These are phyloP conservation scores for Trissolcus japonicus DNA, from an alignment of 2,888 invertebrate species.

Conservation along the genomic window DNA sequence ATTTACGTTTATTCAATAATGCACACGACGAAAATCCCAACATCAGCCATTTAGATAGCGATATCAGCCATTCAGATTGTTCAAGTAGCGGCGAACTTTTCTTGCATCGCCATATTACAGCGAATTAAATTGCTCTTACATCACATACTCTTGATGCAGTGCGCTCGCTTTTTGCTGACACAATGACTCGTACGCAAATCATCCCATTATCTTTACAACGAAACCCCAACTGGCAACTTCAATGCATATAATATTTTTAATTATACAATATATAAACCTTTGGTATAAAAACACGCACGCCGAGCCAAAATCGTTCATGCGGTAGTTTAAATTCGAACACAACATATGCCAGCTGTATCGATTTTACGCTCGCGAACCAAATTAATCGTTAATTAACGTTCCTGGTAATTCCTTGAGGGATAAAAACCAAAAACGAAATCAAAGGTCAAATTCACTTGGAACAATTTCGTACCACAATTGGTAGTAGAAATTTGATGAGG, in stretches of 20 bases:
- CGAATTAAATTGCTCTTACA: constrained; percentile 52
- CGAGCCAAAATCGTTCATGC: too few relatives aligned
- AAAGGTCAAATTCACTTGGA: neutral
- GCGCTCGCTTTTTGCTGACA: constrained; percentile 23
- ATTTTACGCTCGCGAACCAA: constrained; percentile 4
- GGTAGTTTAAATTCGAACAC: constrained; percentile 3
- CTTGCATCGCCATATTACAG: constrained; percentile 37
- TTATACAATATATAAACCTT: neutral
- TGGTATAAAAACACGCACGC: too few relatives aligned
- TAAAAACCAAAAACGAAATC: constrained; percentile 1
- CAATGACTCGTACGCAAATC: constrained; percentile 22
- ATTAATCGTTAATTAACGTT: constrained; percentile 22
- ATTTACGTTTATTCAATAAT: constrained; percentile 22
- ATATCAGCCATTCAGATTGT: constrained; percentile 49
- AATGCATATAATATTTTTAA: neutral
- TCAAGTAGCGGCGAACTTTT: constrained; percentile 47
- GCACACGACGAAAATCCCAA: constrained; percentile 34
- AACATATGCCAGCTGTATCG: constrained; percentile 16
- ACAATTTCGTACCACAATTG: neutral
- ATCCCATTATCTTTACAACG: constrained; percentile 3
- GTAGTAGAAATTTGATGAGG: too few relatives aligned
- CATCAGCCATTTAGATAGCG: constrained; percentile 48
- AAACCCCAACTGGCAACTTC: neutral
- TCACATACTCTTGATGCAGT: constrained; percentile 39
- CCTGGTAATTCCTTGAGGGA: neutral